These are phyloP conservation scores for Bradypodion pumilum DNA, from an alignment of 2,797 vertebrate genomes.

Conservation along the genomic window DNA sequence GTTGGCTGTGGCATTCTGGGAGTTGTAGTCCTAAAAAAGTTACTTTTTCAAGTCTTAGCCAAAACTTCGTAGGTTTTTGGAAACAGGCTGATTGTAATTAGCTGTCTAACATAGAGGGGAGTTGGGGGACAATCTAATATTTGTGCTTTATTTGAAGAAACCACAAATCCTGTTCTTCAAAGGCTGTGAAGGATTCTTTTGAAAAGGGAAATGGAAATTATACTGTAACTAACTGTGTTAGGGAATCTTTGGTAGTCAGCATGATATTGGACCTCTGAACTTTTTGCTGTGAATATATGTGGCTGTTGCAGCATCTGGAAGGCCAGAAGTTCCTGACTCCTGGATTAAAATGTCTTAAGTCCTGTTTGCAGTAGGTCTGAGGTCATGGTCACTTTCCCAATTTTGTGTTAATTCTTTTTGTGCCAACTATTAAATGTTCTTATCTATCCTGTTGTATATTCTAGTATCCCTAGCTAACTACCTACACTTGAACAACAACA, in stretches of 20 bases:
- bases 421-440: background rate
- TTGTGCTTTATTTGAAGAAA: background rate
- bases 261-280: background rate
- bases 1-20: too few species aligned
- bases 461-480: accelerated
- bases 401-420: background rate
- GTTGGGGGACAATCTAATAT: too few species aligned
- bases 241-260: background rate
- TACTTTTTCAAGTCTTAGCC: background rate
- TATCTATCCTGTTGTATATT: background rate
- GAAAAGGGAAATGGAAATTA: background rate
- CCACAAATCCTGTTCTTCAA: background rate
- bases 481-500: slow-evolving; percentile 16
- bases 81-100: background rate
- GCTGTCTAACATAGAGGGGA: background rate
- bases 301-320: background rate
- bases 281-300: background rate
- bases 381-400: accelerated
- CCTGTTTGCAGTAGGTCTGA: background rate
- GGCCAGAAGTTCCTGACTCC: background rate
- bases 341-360: background rate
- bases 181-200: background rate
- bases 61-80: background rate
- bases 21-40: too few species aligned
- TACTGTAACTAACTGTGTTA: background rate